Base-by-base conservation (phyloP, 2,797 vertebrate genomes). In the Todus mexicanus region DNA sequence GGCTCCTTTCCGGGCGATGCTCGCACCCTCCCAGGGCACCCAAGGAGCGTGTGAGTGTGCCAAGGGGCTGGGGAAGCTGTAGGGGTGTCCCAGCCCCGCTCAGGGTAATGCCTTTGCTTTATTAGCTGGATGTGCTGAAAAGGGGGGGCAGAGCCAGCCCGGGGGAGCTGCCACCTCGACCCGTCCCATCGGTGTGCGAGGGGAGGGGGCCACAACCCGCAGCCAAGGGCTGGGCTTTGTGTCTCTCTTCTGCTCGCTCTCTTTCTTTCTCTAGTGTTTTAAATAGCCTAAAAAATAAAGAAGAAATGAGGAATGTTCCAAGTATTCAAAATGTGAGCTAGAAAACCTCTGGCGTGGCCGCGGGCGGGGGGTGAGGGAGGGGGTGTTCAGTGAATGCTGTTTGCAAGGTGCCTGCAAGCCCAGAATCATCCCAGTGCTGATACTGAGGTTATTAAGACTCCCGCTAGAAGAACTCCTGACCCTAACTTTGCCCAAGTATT, bases 301-400 rank as follows among this genome's bases (percentile, higher is more conserved):
- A 91, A 95, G 95, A 95, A 94, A 95, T 95, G 95, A 97, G 98
- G 98, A 98, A 97, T 97, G 97, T 98, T 96, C 93, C 90, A 95
- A 97, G 97, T 97, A 93, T 96, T 57, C n/a, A 83, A 96, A 95
- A 95, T 19, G 76, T 50, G 92, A 95, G 87, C 80, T 87, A 61
- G 27, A 94, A 91, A 91, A 93, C 90, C 90, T 92, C 81, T 73
- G 23, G 79, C 7, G 27, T 65, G 92, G 95, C 96, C 93, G 89
- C n/a, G n/a, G n/a, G n/a, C n/a, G n/a, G n/a, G n/a, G n/a, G n/a
- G n/a, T n/a, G n/a, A n/a, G n/a, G n/a, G n/a, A n/a, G n/a, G n/a
- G 93, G 95, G 92, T 81, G n/a, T 40, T 74, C 84, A 1, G 47
- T 66, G 87, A 73, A 5, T 6, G 92, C 90, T 89, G 66, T 40